Conservation (phyloP, 2,888 invertebrate species). For the Ctena decussata region DNA sequence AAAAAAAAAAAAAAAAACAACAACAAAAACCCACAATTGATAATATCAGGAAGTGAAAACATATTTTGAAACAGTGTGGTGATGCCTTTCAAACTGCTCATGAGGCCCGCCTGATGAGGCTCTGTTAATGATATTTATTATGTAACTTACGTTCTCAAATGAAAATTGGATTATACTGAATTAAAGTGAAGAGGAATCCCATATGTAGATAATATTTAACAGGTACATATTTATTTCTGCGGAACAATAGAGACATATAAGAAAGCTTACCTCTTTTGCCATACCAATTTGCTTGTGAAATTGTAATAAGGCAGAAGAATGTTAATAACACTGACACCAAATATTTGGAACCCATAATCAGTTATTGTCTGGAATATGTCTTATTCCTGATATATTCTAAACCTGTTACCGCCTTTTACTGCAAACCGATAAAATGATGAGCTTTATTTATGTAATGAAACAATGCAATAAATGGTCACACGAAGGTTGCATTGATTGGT, state of each 20-base stretch:
- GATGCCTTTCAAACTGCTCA: too few relatives aligned
- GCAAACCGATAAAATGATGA: not conserved
- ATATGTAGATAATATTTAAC: too few relatives aligned
- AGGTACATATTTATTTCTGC: too few relatives aligned
- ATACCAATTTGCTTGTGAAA: constrained; percentile 50
- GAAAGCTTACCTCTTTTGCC: constrained; percentile 56
- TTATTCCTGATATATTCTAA: not conserved
- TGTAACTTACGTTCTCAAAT: too few relatives aligned
- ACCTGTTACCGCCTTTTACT: not conserved
- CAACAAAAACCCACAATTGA: too few relatives aligned
- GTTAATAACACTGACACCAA: not conserved
- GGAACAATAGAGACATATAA: not conserved
- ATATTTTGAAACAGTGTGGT: too few relatives aligned
- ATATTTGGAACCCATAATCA: not conserved
- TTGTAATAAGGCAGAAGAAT: not conserved
- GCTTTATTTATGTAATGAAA: not conserved
- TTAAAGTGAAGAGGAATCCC: too few relatives aligned
- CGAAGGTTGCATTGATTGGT: not conserved
- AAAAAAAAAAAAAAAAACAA: too few relatives aligned
- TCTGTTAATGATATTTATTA: too few relatives aligned
- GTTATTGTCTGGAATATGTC: not conserved
- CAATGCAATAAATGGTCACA: not conserved
- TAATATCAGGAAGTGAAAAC: too few relatives aligned
- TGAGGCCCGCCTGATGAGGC: too few relatives aligned
- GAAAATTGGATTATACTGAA: too few relatives aligned